Conservation (phyloP, 2,888 invertebrate genomes). For the Drosophila suboccidentalis region DNA sequence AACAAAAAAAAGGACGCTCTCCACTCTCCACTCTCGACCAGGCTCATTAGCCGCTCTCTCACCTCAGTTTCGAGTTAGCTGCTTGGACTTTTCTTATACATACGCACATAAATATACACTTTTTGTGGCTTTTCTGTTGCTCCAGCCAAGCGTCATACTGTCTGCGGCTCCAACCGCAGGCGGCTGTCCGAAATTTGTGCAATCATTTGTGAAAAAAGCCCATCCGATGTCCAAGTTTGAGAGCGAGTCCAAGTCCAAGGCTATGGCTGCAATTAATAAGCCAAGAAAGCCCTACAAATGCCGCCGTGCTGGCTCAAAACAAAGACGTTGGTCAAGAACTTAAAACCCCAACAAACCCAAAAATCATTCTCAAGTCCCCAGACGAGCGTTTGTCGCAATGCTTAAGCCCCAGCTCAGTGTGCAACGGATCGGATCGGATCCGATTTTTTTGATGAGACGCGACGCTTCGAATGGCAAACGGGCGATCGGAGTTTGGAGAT, state of each 20-base stretch:
- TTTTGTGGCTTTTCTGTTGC: slow-evolving; percentile 44
- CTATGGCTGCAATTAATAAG: slow-evolving; percentile 79
- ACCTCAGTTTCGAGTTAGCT: slow-evolving; percentile 58
- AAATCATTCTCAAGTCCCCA: slow-evolving; percentile 15
- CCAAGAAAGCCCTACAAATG: slow-evolving; percentile 76
- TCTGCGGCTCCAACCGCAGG: slow-evolving; percentile 73
- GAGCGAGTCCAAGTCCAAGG: slow-evolving; percentile 49
- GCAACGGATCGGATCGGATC: slow-evolving; percentile 40
- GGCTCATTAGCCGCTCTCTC: slow-evolving; percentile 71
- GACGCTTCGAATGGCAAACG: slow-evolving; percentile 20
- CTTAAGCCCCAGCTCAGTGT: slow-evolving; percentile 46
- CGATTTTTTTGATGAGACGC: slow-evolving; percentile 28
- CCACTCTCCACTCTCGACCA: slow-evolving; percentile 14
- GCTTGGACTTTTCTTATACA: slow-evolving; percentile 30
- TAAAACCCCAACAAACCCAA: slow-evolving; percentile 19
- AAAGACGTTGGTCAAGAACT: slow-evolving; percentile 38
- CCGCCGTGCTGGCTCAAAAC: slow-evolving; percentile 45
- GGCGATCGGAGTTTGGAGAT: not conserved
- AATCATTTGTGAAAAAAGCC: slow-evolving; percentile 74
- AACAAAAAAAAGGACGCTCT: slow-evolving; percentile 59
- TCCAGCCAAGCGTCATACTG: slow-evolving; percentile 75
- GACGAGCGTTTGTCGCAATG: slow-evolving; percentile 26
- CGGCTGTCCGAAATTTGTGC: slow-evolving; percentile 74
- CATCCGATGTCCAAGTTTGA: slow-evolving; percentile 21
- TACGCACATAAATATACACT: slow-evolving; percentile 8